Conservation (phyloP, 1,140 invertebrate genomes). For the Philotrypesis tridentata region DNA sequence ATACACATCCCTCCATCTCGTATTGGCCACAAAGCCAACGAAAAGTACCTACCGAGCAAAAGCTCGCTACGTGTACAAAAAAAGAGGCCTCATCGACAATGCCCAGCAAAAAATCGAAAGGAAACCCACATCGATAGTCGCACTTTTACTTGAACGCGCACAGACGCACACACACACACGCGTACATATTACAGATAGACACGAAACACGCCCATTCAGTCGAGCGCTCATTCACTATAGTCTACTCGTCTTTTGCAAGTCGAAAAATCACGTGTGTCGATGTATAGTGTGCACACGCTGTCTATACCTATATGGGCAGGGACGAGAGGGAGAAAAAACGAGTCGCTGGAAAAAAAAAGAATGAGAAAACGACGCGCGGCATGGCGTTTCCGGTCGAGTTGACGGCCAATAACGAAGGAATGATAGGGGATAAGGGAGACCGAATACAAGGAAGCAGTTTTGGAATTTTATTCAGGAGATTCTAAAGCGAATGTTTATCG, state of each 20-base stretch:
- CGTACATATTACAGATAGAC: no score
- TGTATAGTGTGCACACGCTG: neutral
- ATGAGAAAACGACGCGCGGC: neutral
- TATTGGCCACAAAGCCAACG: no score
- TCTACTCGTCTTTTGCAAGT: neutral
- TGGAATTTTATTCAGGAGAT: neutral
- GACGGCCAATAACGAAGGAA: neutral
- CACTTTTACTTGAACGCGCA: no score
- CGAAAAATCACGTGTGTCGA: neutral
- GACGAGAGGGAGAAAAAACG: neutral
- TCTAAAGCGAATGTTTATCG: neutral
- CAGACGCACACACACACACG: no score
- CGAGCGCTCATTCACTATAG: no score
- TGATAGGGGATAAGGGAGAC: neutral
- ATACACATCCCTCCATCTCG: neutral
- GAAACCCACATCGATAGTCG: neutral
- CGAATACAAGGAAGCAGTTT: neutral
- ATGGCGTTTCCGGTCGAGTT: constrained; percentile 18
- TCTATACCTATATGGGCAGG: neutral
- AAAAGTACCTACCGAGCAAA: neutral
- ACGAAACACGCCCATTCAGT: no score
- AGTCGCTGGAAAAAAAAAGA: neutral
- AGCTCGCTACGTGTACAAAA: no score
- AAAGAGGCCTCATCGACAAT: no score
- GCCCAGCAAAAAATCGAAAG: neutral